Percentiles rank a stretch among this genome's conserved stretches.
Evolutionary conservation across 2,797 vertebrate genomes (phyloP).

Genomic region (Channa striata): DNA sequence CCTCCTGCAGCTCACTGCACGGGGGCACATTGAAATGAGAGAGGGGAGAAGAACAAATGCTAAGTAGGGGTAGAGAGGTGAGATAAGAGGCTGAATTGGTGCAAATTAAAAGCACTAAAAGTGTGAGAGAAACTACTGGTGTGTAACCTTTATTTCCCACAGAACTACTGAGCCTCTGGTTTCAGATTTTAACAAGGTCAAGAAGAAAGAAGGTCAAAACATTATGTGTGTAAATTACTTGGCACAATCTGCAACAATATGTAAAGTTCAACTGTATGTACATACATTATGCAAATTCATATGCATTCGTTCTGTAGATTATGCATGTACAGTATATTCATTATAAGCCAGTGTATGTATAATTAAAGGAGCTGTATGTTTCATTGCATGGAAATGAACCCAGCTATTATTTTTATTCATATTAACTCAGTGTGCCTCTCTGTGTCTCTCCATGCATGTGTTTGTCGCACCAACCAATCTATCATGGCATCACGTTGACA

Average conservation of each 20-base stretch:
- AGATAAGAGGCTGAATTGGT: neutral
- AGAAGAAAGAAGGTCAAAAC: no score
- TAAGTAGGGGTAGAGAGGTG: no score
- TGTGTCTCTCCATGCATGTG: constrained; percentile 24
- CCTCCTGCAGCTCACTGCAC: constrained; percentile 7
- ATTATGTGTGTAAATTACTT: no score
- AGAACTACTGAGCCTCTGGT: no score
- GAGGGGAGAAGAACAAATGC: neutral
- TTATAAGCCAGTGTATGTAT: no score
- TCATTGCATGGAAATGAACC: neutral
- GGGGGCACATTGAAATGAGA: neutral
- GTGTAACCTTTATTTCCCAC: neutral
- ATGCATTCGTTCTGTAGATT: no score
- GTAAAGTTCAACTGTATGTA: no score
- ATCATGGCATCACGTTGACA: constrained; percentile 62
- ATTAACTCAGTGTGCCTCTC: neutral
- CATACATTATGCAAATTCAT: no score
- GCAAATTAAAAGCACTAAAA: neutral
- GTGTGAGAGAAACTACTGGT: neutral
- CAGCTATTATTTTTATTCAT: neutral
- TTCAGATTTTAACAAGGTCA: no score
- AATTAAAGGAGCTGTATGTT: no score
- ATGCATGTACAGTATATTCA: no score
- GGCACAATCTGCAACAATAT: no score
- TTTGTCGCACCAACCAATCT: constrained; percentile 48